Base-by-base conservation (phyloP, 2,888 invertebrate genomes). In the Folsomia manolachei region DNA sequence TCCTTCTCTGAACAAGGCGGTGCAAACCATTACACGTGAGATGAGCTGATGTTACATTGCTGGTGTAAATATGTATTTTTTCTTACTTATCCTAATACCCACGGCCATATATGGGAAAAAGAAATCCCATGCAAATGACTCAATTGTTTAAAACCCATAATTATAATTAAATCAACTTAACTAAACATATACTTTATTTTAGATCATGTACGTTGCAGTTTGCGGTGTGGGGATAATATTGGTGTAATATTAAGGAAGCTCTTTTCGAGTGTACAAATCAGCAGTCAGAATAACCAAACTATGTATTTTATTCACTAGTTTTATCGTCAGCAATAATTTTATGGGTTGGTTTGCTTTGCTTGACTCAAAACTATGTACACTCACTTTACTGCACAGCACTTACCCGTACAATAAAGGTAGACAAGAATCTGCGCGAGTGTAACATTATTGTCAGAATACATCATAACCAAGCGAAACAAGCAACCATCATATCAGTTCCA, bases 401-500 rank as follows among this genome's bases (percentile, higher is more conserved):
- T 39, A 39, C 14, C 14, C 39, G 39, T 39, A 56, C 21, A 56
- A 56, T 19, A 39, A 39, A 39, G 39, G 39, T 14, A 39, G 39
- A 56, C 19, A 56, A 56, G 56, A 56, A 56, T 56, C 56, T 56
- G 56, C 56, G 56, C 56, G 56, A 56, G 26, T 63, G 63, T 24
- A 23, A 60, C 60, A 60, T 60, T 60, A 60, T 26, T 21, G 64
- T 64, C 64, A 64, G 65, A 23, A 52, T 66, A 52, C 52, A 66
- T 39, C 52, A 66, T 52, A 66, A 62, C 39, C 27, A 26, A 63
- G 25, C 14, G 27, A 27, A 25, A 19, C 25, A 39, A 26, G 27
- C 26, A 27, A 64, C 27, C 67, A 68, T 68, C 61, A 69, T 73
- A 71, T 71, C 73, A 73, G 71, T 71, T 73, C 71, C 75, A 73